Conservation (phyloP, 2,888 invertebrate species). For the Lysandra coridon region DNA sequence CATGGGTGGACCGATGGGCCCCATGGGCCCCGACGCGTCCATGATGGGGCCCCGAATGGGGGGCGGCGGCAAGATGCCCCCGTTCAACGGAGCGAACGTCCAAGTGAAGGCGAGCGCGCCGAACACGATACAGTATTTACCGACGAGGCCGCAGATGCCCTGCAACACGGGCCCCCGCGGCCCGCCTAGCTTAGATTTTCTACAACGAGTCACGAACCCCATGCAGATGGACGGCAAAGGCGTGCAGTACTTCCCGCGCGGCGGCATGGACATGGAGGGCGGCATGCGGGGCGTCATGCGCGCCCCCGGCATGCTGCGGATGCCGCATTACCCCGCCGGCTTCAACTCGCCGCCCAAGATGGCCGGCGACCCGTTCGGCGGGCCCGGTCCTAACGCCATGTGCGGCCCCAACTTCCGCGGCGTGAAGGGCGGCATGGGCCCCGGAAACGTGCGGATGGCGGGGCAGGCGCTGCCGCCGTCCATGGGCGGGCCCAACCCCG, state of each 20-base stretch:
- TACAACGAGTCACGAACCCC: constrained; percentile 93
- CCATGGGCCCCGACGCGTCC: constrained; percentile 76
- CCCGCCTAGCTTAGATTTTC: constrained; percentile 93
- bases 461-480: constrained; percentile 89
- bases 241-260: constrained; percentile 87
- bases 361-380: constrained; percentile 61
- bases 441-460: constrained; percentile 66
- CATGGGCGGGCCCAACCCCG: constrained; percentile 85
- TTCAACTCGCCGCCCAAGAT: constrained; percentile 75
- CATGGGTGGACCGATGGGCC: constrained; percentile 77
- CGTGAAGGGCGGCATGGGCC: constrained; percentile 64
- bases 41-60: constrained; percentile 85
- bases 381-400: constrained; percentile 55
- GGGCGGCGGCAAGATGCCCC: constrained; percentile 78
- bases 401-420: constrained; percentile 69
- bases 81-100: constrained; percentile 86
- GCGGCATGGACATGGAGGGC: constrained; percentile 77
- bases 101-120: constrained; percentile 98
- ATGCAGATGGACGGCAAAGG: constrained; percentile 85
- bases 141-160: constrained; percentile 93
- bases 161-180: constrained; percentile 86
- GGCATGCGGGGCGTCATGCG: constrained; percentile 76
- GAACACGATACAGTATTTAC: constrained; percentile 98
- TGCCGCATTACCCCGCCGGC: constrained; percentile 74
- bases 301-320: constrained; percentile 64